Conservation (phyloP, 2,888 invertebrate species). For the Hesperia comma region DNA sequence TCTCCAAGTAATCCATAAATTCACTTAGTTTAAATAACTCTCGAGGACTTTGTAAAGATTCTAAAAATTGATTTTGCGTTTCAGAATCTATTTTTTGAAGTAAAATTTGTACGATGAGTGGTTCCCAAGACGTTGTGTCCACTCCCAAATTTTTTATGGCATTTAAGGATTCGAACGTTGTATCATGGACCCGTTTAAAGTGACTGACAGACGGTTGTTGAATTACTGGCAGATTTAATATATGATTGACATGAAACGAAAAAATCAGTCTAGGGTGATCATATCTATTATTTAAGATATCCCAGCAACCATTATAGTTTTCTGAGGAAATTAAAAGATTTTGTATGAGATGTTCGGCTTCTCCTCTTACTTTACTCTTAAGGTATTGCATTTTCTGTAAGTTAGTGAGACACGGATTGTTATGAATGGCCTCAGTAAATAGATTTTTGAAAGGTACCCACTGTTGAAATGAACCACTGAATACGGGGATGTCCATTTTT, state of each 20-base stretch:
- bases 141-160: slow-evolving; percentile 24
- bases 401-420: slow-evolving; percentile 2
- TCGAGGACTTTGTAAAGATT: slow-evolving; percentile 8
- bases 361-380: slow-evolving; percentile 17
- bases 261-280: slow-evolving; percentile 19
- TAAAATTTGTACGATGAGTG: slow-evolving; percentile 22
- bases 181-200: slow-evolving; percentile 16
- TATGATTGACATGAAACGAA: slow-evolving; percentile 6
- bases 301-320: slow-evolving; percentile 21
- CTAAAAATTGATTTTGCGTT: slow-evolving; percentile 13
- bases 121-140: slow-evolving; percentile 10
- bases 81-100: slow-evolving; percentile 21
- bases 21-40: slow-evolving; percentile 11
- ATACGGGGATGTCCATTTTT: slow-evolving; percentile 15
- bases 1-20: slow-evolving; percentile 19
- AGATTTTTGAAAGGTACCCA: slow-evolving; percentile 18
- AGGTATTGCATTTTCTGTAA: slow-evolving; percentile 15
- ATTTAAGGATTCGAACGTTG: slow-evolving; percentile 20
- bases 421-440: slow-evolving; percentile 10
- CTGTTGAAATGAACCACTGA: slow-evolving; percentile 3
- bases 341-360: slow-evolving; percentile 3
- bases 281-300: slow-evolving; percentile 25
- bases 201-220: slow-evolving; percentile 14
- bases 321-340: slow-evolving; percentile 1
- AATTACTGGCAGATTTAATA: not conserved